A percentile compares a stretch with the other conserved stretches of the same genome.
Conservation (phyloP, 2,888 invertebrate genomes). For the Cosmia pyralina region DNA sequence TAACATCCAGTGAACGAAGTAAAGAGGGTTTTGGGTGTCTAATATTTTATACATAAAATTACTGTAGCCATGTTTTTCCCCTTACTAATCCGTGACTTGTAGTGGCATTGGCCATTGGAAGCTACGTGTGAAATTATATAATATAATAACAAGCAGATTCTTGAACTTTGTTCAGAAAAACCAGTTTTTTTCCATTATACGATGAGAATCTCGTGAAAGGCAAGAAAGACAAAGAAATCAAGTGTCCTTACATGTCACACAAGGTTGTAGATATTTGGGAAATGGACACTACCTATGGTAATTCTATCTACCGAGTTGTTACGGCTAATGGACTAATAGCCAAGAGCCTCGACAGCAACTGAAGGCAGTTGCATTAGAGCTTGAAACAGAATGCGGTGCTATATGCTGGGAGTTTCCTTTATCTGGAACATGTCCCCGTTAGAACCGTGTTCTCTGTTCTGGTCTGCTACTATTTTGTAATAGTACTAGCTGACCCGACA, state of each 20-base stretch:
- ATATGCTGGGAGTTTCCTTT: not conserved
- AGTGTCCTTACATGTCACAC: no score
- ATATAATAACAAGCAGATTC: conserved; percentile 6
- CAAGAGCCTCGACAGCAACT: conserved; percentile 10
- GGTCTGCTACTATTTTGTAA: not conserved
- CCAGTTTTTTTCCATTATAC: not conserved
- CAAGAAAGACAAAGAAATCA: not conserved
- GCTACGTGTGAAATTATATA: conserved; percentile 22
- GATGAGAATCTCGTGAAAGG: not conserved
- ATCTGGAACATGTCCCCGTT: not conserved
- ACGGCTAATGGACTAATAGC: conserved; percentile 38
- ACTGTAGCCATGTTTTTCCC: conserved; percentile 13
- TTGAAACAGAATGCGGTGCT: not conserved
- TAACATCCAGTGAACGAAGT: conserved; percentile 23
- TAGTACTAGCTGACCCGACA: no score
- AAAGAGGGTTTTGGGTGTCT: conserved; percentile 30
- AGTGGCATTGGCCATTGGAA: conserved; percentile 5
- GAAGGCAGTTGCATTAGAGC: conserved; percentile 23
- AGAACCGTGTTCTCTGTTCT: no score
- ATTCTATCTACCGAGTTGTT: not conserved
- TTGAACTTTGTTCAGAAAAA: not conserved
- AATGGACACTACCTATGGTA: conserved; percentile 5
- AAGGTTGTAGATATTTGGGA: conserved; percentile 2
- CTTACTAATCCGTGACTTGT: conserved; percentile 14
- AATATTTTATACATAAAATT: conserved; percentile 47